phyloP scores from a whole-genome alignment of 2,113 vertebrate species.

The Euleptes europaea region DNA sequence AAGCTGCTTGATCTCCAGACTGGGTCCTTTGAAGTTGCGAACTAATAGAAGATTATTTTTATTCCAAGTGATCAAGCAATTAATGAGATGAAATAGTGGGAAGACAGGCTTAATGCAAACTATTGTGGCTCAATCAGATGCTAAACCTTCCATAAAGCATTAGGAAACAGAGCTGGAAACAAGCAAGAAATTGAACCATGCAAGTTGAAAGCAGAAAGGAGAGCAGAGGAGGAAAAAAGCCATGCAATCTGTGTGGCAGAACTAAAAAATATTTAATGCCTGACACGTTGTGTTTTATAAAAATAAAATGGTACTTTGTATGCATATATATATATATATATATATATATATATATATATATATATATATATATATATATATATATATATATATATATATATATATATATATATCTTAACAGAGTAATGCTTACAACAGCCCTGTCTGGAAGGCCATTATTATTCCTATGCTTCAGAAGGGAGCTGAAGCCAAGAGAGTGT shows the following conservation, averaged over 20 bases:
- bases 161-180: conserved; percentile 65
- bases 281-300: fast-evolving
- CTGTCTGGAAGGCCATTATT: no score
- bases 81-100: conserved; percentile 76
- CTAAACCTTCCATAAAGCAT: conserved; percentile 62
- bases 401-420: fast-evolving
- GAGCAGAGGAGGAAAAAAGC: conserved; percentile 62
- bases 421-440: no score
- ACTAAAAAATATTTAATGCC: conserved; percentile 40
- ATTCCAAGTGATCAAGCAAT: conserved; percentile 77
- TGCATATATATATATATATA: no score
- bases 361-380: no score
- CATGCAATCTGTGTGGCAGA: not conserved
- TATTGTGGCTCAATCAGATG: conserved; percentile 33
- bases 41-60: conserved; percentile 72
- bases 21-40: conserved; percentile 74
- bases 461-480: no score
- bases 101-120: conserved; percentile 70
- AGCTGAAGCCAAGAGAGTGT: no score
- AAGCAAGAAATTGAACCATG: conserved; percentile 52
- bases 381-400: no score
- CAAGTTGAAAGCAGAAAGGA: conserved; percentile 53
- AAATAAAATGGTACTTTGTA: not conserved
- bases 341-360: no score
- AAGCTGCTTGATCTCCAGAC: conserved; percentile 76